Evolutionary conservation across 2,888 invertebrate genomes (phyloP).

Genomic region (Chrysolina oricalcia): DNA sequence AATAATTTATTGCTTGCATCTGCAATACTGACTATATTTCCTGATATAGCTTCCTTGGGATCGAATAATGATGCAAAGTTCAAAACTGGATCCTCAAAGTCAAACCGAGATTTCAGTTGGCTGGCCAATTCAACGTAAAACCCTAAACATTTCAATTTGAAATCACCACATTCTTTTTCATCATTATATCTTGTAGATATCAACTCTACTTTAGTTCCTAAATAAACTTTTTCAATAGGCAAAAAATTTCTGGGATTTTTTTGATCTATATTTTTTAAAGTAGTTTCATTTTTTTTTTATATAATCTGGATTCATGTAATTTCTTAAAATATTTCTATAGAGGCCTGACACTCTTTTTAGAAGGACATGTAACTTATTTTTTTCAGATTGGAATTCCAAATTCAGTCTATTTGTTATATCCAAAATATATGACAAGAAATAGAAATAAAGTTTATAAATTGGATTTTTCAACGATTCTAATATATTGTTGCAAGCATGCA

Average conservation of each 20-base stretch:
- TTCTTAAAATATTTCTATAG: constrained; percentile 22
- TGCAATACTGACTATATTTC: too few species aligned
- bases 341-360: constrained; percentile 20
- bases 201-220: constrained; percentile 31
- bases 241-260: constrained; percentile 33
- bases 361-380: constrained; percentile 28
- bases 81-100: background rate
- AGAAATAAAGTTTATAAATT: constrained; percentile 32
- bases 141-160: constrained; percentile 23
- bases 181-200: background rate
- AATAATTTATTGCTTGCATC: too few species aligned
- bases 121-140: too few species aligned
- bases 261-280: constrained; percentile 22
- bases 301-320: constrained; percentile 29
- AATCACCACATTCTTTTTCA: constrained; percentile 23
- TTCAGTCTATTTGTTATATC: constrained; percentile 26
- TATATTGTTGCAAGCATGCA: too few species aligned
- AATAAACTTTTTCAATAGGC: constrained; percentile 28
- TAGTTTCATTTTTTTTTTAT: too few species aligned
- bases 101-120: constrained; percentile 2
- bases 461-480: too few species aligned
- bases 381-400: constrained; percentile 31
- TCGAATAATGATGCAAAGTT: background rate
- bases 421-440: constrained; percentile 32
- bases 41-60: background rate